Conservation (phyloP, 2,888 invertebrate species). For the Ochropleura leucogaster region DNA sequence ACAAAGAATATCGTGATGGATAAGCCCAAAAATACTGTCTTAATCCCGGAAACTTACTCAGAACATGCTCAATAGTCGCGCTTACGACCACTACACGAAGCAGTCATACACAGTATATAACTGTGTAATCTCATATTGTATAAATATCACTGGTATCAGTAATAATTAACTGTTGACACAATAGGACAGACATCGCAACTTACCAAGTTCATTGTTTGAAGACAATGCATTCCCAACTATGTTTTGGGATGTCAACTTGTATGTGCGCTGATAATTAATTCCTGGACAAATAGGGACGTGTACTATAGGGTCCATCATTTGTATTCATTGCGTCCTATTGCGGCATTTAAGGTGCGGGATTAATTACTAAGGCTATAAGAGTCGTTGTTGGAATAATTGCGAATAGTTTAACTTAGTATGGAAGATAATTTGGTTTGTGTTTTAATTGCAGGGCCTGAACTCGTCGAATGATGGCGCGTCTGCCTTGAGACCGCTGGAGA, state of each 20-base stretch:
- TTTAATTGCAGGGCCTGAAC: conserved; percentile 93
- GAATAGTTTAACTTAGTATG: conserved; percentile 12
- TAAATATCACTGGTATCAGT: conserved; percentile 17
- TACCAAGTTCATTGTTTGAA: conserved; percentile 76
- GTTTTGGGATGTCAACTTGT: conserved; percentile 78
- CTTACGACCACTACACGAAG: neutral
- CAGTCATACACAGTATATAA: conserved; percentile 8
- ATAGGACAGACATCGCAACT: conserved; percentile 50
- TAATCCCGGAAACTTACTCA: neutral
- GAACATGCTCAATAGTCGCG: neutral
- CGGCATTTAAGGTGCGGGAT: conserved; percentile 71
- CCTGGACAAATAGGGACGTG: conserved; percentile 66
- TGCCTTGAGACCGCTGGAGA: conserved; percentile 92
- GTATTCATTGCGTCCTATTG: conserved; percentile 73
- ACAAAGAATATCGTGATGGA: neutral
- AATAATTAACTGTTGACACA: conserved; percentile 43
- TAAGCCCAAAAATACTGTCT: neutral
- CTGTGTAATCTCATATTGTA: conserved; percentile 17
- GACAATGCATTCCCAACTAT: conserved; percentile 78
- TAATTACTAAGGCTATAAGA: conserved; percentile 72
- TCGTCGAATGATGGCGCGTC: conserved; percentile 86
- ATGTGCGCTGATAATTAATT: conserved; percentile 78
- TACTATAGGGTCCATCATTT: conserved; percentile 69
- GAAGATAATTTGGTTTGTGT: conserved; percentile 6
- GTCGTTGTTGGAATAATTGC: conserved; percentile 64